phyloP scores from a whole-genome alignment of 2,888 invertebrate species.

The Diaphora mendica region DNA sequence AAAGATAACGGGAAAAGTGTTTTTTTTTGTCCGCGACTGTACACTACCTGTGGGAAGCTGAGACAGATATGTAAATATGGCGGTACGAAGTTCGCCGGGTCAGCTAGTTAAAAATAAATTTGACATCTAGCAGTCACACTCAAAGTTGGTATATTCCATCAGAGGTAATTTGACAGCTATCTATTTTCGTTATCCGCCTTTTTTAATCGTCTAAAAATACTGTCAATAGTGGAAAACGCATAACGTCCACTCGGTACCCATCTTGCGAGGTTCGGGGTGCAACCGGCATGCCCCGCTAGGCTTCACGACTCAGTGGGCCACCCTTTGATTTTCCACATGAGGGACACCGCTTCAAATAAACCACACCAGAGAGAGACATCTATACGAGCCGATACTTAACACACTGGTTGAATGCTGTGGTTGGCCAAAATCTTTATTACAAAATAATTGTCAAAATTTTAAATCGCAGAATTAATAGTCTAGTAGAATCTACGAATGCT shows the following conservation, averaged over 20 bases:
- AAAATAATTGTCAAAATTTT: neutral
- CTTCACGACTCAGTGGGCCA: constrained; percentile 51
- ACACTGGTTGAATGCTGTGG: constrained; percentile 16
- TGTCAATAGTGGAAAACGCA: constrained; percentile 38
- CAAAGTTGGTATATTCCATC: neutral
- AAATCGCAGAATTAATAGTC: too few relatives aligned
- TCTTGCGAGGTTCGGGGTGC: constrained; percentile 44
- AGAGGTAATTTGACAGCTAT: neutral
- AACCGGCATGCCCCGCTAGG: constrained; percentile 44
- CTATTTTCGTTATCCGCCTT: neutral
- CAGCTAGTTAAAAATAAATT: too few relatives aligned
- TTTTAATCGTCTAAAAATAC: constrained; percentile 5
- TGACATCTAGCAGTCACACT: neutral
- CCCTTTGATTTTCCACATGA: constrained; percentile 56
- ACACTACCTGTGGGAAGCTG: too few relatives aligned
- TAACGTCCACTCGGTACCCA: constrained; percentile 32
- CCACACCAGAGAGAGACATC: constrained; percentile 44
- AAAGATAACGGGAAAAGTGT: too few relatives aligned
- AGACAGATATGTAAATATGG: too few relatives aligned
- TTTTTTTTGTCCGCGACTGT: too few relatives aligned
- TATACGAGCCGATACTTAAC: constrained; percentile 27
- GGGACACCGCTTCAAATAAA: constrained; percentile 52
- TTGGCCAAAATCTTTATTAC: constrained; percentile 17
- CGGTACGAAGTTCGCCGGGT: too few relatives aligned
- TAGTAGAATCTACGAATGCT: too few relatives aligned